phyloP scores from a whole-genome alignment of 2,888 invertebrate genomes.

The Acleris literana region DNA sequence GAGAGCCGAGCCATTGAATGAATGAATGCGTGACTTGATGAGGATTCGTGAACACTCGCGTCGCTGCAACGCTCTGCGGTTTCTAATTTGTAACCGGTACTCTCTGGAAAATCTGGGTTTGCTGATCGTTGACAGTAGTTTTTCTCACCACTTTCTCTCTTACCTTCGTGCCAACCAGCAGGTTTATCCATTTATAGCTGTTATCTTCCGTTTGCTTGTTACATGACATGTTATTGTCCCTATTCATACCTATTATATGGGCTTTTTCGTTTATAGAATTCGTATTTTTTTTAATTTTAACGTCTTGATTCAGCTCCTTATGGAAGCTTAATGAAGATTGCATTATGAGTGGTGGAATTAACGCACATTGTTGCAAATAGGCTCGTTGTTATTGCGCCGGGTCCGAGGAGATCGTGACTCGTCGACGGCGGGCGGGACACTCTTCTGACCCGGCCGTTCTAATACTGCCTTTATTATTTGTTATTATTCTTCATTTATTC shows the following conservation, averaged over 20 bases:
- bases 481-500: slow-evolving; percentile 16
- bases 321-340: slow-evolving; percentile 23
- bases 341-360: slow-evolving; percentile 24
- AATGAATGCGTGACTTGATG: slow-evolving; percentile 45
- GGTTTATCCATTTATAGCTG: too few species aligned
- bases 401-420: slow-evolving; percentile 33
- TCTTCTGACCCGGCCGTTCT: slow-evolving; percentile 6
- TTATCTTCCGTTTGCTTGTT: background rate
- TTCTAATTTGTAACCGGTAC: slow-evolving; percentile 29
- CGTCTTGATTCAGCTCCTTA: background rate
- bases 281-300: background rate
- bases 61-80: slow-evolving; percentile 36
- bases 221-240: background rate
- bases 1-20: slow-evolving; percentile 40
- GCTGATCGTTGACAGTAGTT: background rate
- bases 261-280: background rate
- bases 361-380: slow-evolving; percentile 30
- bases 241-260: background rate
- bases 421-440: slow-evolving; percentile 23
- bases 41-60: slow-evolving; percentile 42
- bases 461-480: slow-evolving; percentile 15
- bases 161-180: background rate
- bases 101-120: slow-evolving; percentile 25
- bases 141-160: slow-evolving; percentile 10
- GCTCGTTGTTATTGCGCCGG: slow-evolving; percentile 26